These are phyloP conservation scores for Lasiurus borealis DNA, from an alignment of 2,113 vertebrate species.

Conservation along the genomic window DNA sequence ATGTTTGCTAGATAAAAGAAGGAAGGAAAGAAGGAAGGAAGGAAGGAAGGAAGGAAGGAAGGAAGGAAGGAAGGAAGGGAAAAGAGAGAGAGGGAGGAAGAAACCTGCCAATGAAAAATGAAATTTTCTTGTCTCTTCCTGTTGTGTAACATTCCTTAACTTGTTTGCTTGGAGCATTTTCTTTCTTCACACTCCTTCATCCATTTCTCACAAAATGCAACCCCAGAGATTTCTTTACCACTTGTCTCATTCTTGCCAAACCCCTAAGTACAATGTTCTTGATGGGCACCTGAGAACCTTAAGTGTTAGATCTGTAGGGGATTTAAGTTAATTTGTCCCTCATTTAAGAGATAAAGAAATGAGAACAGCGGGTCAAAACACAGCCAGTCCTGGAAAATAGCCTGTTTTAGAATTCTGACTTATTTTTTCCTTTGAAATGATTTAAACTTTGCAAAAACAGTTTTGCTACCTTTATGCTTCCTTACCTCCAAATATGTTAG, in stretches of 20 bases:
- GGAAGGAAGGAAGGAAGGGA: too few relatives aligned
- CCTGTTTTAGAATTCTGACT: not conserved
- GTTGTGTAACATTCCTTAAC: not conserved
- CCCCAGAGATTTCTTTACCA: not conserved
- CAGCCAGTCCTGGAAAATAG: not conserved
- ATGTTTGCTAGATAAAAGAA: too few relatives aligned
- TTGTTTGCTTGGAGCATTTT: not conserved
- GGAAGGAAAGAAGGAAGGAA: too few relatives aligned
- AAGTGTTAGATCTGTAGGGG: not conserved
- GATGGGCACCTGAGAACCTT: not conserved
- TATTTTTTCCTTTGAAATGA: not conserved
- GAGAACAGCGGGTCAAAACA: not conserved
- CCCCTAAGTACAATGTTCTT: not conserved
- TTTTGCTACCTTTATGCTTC: not conserved
- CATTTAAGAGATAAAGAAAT: constrained; percentile 11
- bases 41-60: too few relatives aligned
- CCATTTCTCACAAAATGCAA: not conserved
- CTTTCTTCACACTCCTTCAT: not conserved
- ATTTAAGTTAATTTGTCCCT: not conserved
- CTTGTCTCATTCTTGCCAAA: not conserved
- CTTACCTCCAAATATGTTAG: not conserved
- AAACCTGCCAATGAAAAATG: not conserved
- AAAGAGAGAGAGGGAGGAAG: accelerated
- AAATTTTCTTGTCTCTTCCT: not conserved
- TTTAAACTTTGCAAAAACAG: not conserved